Conservation (phyloP, 2,888 invertebrate species). For the Phaonia tiefii region DNA sequence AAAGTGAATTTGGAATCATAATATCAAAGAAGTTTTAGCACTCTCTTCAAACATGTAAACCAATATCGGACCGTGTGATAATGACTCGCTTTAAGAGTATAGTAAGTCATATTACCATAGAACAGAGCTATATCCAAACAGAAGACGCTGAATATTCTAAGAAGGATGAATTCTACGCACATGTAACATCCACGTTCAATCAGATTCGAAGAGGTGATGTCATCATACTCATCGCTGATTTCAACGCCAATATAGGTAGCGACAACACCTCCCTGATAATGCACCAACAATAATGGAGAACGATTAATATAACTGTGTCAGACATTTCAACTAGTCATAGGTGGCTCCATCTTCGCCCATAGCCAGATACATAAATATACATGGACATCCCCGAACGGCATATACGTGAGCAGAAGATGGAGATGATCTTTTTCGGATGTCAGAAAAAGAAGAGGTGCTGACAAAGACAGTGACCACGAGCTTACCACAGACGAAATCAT, state of each 20-base stretch:
- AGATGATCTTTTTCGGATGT: background rate
- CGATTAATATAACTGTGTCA: background rate
- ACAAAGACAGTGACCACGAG: background rate
- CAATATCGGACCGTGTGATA: background rate
- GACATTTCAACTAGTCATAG: background rate
- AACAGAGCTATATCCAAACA: background rate
- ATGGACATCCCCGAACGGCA: background rate
- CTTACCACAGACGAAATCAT: too few relatives aligned
- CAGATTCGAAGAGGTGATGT: too few relatives aligned
- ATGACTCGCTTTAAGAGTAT: background rate
- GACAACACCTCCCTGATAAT: too few relatives aligned
- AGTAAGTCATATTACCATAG: background rate
- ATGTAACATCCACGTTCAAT: too few relatives aligned
- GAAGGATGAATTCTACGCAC: too few relatives aligned
- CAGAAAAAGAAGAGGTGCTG: background rate
- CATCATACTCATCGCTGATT: too few relatives aligned
- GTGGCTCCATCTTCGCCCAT: background rate
- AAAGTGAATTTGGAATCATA: constrained; percentile 16
- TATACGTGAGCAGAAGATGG: background rate
- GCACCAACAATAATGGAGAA: background rate
- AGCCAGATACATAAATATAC: background rate
- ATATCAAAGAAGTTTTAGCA: background rate
- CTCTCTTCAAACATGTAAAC: background rate
- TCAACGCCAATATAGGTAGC: too few relatives aligned
- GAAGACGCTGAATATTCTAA: too few relatives aligned